These are phyloP conservation scores for Smithornis capensis DNA, from an alignment of 2,113 vertebrate genomes.

Conservation along the genomic window DNA sequence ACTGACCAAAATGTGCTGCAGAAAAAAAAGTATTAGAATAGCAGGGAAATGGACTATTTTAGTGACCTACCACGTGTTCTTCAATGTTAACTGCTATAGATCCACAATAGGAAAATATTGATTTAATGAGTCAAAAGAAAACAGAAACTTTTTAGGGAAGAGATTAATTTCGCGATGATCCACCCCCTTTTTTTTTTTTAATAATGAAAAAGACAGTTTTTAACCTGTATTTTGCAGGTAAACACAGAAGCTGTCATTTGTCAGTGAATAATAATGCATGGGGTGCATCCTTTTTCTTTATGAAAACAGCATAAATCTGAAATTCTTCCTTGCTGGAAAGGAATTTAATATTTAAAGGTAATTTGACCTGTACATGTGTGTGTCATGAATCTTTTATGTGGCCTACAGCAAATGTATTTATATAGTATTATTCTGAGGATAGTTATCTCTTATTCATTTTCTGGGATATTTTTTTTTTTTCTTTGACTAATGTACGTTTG, in stretches of 20 bases:
- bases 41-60: not conserved
- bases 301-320: slow-evolving; percentile 71
- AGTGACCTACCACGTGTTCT: not conserved
- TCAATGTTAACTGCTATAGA: not conserved
- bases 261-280: slow-evolving; percentile 58
- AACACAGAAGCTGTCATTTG: slow-evolving; percentile 39
- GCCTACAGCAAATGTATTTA: slow-evolving; percentile 83
- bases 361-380: slow-evolving; percentile 79
- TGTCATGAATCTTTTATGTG: slow-evolving; percentile 82
- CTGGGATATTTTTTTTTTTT: slow-evolving; percentile 74
- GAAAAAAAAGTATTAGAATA: not conserved
- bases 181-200: not conserved
- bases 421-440: slow-evolving; percentile 76
- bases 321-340: slow-evolving; percentile 65
- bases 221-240: not conserved
- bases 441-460: slow-evolving; percentile 79
- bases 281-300: slow-evolving; percentile 53
- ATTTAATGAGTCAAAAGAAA: slow-evolving; percentile 12
- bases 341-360: slow-evolving; percentile 87
- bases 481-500: slow-evolving; percentile 66
- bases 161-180: slow-evolving; percentile 4
- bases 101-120: not conserved
- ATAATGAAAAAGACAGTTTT: not conserved
- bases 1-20: not conserved
- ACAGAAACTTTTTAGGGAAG: not conserved